A percentile compares a stretch with the other conserved stretches of the same genome.
Evolutionary conservation across 2,797 vertebrate species (phyloP).

Genomic region (Ctenopoma multispine): DNA sequence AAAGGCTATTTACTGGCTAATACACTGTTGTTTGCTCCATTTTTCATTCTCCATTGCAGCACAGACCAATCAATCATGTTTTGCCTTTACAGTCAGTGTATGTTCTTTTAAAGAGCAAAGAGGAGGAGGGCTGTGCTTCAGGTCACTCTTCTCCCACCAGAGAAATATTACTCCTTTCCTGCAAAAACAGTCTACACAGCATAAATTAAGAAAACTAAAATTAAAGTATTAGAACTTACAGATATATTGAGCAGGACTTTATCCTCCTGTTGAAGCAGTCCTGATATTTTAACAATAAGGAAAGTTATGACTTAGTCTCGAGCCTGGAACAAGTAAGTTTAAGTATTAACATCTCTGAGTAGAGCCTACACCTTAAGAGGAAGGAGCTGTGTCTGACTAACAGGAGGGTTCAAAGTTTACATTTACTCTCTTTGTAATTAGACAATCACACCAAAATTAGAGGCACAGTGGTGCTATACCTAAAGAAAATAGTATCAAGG

Average conservation of each 20-base stretch:
- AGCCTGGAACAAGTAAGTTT: background rate
- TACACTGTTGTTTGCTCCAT: too few species aligned
- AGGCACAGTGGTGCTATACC: background rate
- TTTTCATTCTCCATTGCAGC: background rate
- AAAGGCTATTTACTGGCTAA: background rate
- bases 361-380: background rate
- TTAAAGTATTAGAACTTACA: background rate
- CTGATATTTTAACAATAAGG: background rate
- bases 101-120: conserved; percentile 13
- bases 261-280: background rate
- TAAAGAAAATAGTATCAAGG: background rate
- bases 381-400: background rate
- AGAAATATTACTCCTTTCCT: background rate
- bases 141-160: background rate
- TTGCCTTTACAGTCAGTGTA: background rate
- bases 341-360: background rate
- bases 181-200: conserved; percentile 1
- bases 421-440: background rate
- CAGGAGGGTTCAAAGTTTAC: background rate
- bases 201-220: background rate
- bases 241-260: background rate
- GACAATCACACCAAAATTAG: background rate
- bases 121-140: background rate
- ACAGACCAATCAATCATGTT: background rate
- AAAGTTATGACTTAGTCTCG: background rate